Conservation (phyloP, 2,113 vertebrate species). For the Puma concolor region DNA sequence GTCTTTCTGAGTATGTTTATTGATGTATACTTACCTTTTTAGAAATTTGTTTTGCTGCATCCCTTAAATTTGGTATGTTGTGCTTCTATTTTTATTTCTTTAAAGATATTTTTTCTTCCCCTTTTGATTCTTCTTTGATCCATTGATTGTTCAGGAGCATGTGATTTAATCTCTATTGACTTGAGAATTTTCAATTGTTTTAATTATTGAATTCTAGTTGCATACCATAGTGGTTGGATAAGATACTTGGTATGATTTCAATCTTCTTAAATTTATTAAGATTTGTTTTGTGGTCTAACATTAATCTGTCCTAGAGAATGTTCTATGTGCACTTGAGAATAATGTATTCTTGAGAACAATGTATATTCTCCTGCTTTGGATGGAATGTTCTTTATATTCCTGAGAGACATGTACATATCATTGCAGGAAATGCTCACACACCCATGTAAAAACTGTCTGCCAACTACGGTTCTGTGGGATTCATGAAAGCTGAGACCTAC, state of each 20-base stretch:
- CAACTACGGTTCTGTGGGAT: background rate
- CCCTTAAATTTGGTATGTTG: background rate
- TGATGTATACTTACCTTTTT: background rate
- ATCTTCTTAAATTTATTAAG: no score
- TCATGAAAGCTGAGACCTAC: background rate
- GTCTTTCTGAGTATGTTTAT: background rate
- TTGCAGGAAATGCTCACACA: background rate
- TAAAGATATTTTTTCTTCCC: background rate
- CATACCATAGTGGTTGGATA: no score
- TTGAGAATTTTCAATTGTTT: background rate
- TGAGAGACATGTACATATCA: no score
- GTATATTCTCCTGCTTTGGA: no score
- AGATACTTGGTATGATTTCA: no score
- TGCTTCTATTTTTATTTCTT: background rate
- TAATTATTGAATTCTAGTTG: no score
- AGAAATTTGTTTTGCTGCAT: background rate
- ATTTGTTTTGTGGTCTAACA: no score
- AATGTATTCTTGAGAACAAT: no score
- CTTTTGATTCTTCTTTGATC: background rate
- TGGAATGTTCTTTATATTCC: no score
- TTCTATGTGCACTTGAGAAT: no score
- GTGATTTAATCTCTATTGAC: background rate
- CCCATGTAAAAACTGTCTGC: background rate
- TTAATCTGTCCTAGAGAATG: no score
- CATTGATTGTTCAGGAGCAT: background rate